Percentiles rank a stretch among this genome's conserved stretches.
Evolutionary conservation across 2,113 vertebrate genomes (phyloP).

Genomic region (Oryzias curvinotus): DNA sequence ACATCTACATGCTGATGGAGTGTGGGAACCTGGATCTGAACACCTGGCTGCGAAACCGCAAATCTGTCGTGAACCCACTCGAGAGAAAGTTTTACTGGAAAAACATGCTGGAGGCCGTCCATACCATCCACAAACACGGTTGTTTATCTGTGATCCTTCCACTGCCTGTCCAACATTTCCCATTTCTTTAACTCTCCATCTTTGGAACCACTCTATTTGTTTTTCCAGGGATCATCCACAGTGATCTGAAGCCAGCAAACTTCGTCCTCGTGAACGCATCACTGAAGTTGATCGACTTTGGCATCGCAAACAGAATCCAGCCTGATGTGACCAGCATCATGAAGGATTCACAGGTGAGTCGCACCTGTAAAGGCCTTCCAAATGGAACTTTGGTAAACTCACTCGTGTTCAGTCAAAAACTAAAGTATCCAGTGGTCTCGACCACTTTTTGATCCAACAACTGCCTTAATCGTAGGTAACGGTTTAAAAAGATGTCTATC

Average conservation of each 20-base stretch:
- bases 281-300: constrained; percentile 95
- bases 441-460: no score
- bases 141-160: background rate
- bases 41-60: constrained; percentile 94
- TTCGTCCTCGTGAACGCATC: constrained; percentile 96
- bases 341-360: constrained; percentile 91
- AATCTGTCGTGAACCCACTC: constrained; percentile 81
- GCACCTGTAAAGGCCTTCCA: background rate
- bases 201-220: background rate
- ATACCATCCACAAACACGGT: constrained; percentile 96
- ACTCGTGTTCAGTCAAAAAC: no score
- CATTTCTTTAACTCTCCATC: background rate
- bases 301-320: constrained; percentile 96
- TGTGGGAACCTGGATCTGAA: constrained; percentile 97
- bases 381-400: no score
- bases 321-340: constrained; percentile 96
- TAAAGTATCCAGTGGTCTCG: no score
- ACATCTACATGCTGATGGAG: constrained; percentile 98
- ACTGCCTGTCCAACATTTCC: background rate
- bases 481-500: no score
- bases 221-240: constrained; percentile 91
- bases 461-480: no score
- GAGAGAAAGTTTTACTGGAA: constrained; percentile 97
- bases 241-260: constrained; percentile 96
- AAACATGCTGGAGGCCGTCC: constrained; percentile 96